Conservation (phyloP, 1,140 invertebrate genomes). For the Pogonomyrmex barbatus region DNA sequence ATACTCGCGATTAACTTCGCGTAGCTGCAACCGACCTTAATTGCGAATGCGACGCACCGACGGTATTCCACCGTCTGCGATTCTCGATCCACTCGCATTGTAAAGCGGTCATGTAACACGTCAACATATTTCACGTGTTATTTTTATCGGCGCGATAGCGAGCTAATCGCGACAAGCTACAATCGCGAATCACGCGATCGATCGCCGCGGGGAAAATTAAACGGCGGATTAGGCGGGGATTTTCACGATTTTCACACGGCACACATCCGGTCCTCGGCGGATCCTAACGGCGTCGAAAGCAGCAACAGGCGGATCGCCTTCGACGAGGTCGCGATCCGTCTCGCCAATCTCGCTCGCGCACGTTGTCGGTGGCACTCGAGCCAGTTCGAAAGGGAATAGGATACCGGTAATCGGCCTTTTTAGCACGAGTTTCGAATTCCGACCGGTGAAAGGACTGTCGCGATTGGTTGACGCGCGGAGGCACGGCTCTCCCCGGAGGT, state of each 20-base stretch:
- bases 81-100: slow-evolving; percentile 77
- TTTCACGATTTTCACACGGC: not conserved
- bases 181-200: not conserved
- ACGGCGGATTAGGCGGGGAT: not conserved
- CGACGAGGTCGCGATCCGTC: slow-evolving; percentile 21
- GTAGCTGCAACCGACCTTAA: slow-evolving; percentile 23
- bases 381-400: slow-evolving; percentile 55
- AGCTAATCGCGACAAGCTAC: not conserved
- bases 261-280: slow-evolving; percentile 13
- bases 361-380: not conserved
- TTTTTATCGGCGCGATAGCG: not conserved
- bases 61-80: slow-evolving; percentile 32
- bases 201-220: not conserved
- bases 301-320: slow-evolving; percentile 8
- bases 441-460: slow-evolving; percentile 75
- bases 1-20: not conserved
- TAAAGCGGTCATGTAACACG: slow-evolving; percentile 80
- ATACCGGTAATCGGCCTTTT: slow-evolving; percentile 67
- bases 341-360: not conserved
- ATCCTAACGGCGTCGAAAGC: not conserved
- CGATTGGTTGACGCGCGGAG: slow-evolving; percentile 62
- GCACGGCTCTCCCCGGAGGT: slow-evolving; percentile 48
- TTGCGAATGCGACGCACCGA: slow-evolving; percentile 21
- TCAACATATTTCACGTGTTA: slow-evolving; percentile 75
- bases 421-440: slow-evolving; percentile 74